Base-by-base conservation (phyloP, 2,888 invertebrate species). In the Lissocephala sabroskyi region DNA sequence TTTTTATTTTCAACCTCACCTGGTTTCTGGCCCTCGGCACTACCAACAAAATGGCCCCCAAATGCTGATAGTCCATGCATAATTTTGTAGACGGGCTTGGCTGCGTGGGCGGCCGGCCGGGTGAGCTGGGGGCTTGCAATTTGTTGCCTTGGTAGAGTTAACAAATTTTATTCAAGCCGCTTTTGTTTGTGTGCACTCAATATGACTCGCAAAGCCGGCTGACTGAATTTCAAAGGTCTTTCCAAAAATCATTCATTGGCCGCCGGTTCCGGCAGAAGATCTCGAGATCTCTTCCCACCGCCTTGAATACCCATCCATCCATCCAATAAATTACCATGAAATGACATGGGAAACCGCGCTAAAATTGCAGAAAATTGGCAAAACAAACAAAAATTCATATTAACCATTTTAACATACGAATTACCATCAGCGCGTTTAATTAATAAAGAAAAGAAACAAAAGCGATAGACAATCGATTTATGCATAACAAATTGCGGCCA, bases 161-260 rank as follows among this genome's bases (percentile, higher is more conserved):
- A 77, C 62, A 45, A 73, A 77, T 53, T 62, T 53, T 54, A 56
- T 49, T 50, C n/a, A n/a, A n/a, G n/a, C 56, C 43, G 40, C 40
- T 56, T 74, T 68, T 68, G 68, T 68, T 77, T 52, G 68, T 68
- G 78, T 35, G 45, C 75, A 77, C 41, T 68, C 68, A 68, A 62
- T 68, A 68, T 68, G 78, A 68, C 71, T n/a, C n/a, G n/a, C n/a
- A n/a, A n/a, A n/a, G n/a, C n/a, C n/a, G n/a, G n/a, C n/a, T n/a
- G n/a, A n/a, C n/a, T n/a, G n/a, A n/a, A n/a, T n/a, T n/a, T n/a
- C n/a, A n/a, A n/a, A n/a, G n/a, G n/a, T n/a, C n/a, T n/a, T n/a
- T n/a, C n/a, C n/a, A n/a, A n/a, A n/a, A n/a, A n/a, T n/a, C n/a
- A n/a, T n/a, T n/a, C n/a, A n/a, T n/a, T n/a, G n/a, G n/a, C n/a